Percentiles rank a stretch among this genome's conserved stretches.
These are phyloP conservation scores for Musca domestica DNA, from an alignment of 1,140 invertebrate genomes.

Conservation along the genomic window DNA sequence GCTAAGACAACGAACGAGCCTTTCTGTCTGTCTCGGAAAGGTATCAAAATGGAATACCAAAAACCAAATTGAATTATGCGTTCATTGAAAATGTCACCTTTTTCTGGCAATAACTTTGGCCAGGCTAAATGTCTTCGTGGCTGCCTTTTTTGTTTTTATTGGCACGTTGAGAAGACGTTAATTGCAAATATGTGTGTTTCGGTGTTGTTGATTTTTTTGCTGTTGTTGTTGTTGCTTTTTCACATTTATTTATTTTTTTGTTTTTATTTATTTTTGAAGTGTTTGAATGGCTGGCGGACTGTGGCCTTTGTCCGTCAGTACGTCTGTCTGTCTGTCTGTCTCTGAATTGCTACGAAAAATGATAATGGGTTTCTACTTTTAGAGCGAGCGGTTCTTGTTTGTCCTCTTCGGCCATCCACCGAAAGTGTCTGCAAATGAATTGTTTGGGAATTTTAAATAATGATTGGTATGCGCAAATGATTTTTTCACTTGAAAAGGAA, in stretches of 20 bases:
- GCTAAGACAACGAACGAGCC: no score
- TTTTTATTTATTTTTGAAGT: background rate
- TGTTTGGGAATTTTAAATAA: slow-evolving; percentile 22
- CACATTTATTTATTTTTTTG: background rate
- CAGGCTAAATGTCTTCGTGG: background rate
- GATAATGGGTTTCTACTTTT: no score
- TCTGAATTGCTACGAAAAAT: background rate
- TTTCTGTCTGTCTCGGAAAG: background rate
- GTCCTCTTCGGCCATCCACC: no score
- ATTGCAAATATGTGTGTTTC: slow-evolving; percentile 13
- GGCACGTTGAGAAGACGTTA: slow-evolving; percentile 3
- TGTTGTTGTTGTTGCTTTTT: no score
- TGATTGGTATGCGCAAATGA: slow-evolving; percentile 22
- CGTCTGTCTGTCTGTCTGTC: no score
- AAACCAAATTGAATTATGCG: slow-evolving; percentile 19
- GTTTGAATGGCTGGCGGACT: background rate
- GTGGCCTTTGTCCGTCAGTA: background rate
- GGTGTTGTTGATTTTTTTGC: background rate
- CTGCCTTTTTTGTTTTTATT: slow-evolving; percentile 4
- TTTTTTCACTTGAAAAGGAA: slow-evolving; percentile 16
- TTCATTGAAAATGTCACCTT: slow-evolving; percentile 22
- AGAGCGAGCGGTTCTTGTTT: no score
- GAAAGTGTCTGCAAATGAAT: slow-evolving; percentile 21
- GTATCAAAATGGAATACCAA: slow-evolving; percentile 19
- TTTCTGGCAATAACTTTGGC: background rate